Conservation (phyloP, 2,797 vertebrate genomes). For the Ctenochaetus hawaiiensis region DNA sequence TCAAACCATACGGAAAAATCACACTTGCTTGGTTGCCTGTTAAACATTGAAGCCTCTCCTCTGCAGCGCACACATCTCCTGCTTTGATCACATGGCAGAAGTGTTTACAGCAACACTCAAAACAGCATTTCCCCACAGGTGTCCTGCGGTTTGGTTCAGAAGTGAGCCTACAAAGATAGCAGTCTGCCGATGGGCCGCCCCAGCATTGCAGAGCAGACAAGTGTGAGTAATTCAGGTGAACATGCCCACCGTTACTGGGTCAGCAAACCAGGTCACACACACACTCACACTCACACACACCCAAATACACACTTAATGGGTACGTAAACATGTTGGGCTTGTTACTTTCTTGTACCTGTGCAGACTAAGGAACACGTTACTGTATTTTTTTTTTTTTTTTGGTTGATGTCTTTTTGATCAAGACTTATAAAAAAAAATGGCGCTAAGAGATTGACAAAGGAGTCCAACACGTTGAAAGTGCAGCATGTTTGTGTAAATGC, state of each 20-base stretch:
- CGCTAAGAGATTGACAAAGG: too few relatives aligned
- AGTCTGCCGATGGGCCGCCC: conserved; percentile 16
- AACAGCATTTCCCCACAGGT: conserved; percentile 31
- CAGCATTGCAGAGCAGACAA: conserved; percentile 38
- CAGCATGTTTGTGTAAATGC: neutral
- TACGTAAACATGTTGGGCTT: conserved; percentile 20
- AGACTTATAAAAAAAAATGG: neutral
- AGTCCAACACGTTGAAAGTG: neutral
- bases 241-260: conserved; percentile 49
- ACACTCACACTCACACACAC: conserved; percentile 25
- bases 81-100: conserved; percentile 54
- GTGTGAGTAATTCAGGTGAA: conserved; percentile 65
- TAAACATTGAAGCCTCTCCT: conserved; percentile 21
- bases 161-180: conserved; percentile 31
- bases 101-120: conserved; percentile 51
- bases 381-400: neutral
- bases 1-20: conserved; percentile 26
- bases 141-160: conserved; percentile 30
- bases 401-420: neutral
- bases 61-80: conserved; percentile 18
- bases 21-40: conserved; percentile 9
- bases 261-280: conserved; percentile 55
- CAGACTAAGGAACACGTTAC: neutral
- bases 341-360: conserved; percentile 7
- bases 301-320: conserved; percentile 6